Evolutionary conservation across 2,888 invertebrate genomes (phyloP), one percentile per base, ranked within the genome.

Genomic region (Habroteleia sp.): DNA sequence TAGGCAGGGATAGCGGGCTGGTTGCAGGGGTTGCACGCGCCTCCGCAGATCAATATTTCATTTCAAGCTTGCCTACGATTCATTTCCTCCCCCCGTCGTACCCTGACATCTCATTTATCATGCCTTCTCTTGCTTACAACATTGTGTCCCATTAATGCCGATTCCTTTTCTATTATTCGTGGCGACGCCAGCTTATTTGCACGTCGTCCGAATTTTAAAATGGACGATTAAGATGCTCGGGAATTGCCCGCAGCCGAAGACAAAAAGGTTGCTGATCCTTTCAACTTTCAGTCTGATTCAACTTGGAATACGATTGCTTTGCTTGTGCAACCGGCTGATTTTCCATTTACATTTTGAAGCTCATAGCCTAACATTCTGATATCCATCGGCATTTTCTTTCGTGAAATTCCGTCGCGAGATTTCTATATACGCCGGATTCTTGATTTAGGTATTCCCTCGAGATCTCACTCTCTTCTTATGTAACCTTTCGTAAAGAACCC

Each of bases 31-130:
- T 81, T 87, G 86, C 87, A 86, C 87, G 86, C 87, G 86, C 86
- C 81, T 79, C 83, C 79, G 76, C 81, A 83, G 87, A 88, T 88
- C 88, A 88, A 88, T 88, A 88, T 88, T 88, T 87, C 86, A 88
- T 87, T 87, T 86, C 82, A 85, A 78, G 80, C 84, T 82, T 82
- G 80, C 82, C 81, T 72, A 46, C 54, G 65, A 48, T 72, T 77
- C 76, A 80, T 78, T 3, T 5, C 7, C 74, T 33, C 33, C 63
- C 75, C 62, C 65, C 74, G 25, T 54, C 63, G n/a, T 46, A 14
- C n/a, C 58, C n/a, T 25, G 44, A 60, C 65, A 68, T 74, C 62
- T 63, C 63, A 69, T 74, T 74, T 68, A 69, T 74, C 63, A 63
- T 68, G 54, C 73, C 56, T 69, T 23, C 25, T 63, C 62, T 60